phyloP scores from a whole-genome alignment of 2,888 invertebrate species.

The Drosophila tripunctata region DNA sequence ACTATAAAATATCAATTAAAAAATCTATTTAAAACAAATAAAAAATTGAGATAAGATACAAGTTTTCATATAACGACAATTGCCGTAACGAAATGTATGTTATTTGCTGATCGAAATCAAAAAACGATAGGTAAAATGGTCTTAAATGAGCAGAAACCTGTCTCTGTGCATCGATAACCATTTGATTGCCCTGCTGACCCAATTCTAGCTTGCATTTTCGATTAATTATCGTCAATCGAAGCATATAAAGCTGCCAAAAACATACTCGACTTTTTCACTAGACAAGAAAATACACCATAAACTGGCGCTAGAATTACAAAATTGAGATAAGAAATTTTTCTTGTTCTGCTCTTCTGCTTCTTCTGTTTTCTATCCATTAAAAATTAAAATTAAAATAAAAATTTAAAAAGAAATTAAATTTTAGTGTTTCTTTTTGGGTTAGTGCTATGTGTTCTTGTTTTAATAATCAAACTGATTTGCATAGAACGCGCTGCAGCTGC shows the following conservation, averaged over 20 bases:
- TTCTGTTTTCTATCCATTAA: slow-evolving; percentile 9
- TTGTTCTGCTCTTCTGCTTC: neutral
- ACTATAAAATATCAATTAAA: neutral
- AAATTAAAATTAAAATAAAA: slow-evolving; percentile 38
- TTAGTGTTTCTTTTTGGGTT: slow-evolving; percentile 12
- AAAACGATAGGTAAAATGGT: slow-evolving; percentile 4
- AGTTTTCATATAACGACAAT: neutral
- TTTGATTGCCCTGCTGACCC: slow-evolving; percentile 40
- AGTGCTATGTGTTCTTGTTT: slow-evolving; percentile 21
- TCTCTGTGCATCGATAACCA: neutral
- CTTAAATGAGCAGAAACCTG: neutral
- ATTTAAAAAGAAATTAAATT: slow-evolving; percentile 47
- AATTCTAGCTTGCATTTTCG: slow-evolving; percentile 29
- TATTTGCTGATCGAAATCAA: slow-evolving; percentile 3
- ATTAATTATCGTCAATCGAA: slow-evolving; percentile 33
- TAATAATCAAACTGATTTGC: slow-evolving; percentile 60
- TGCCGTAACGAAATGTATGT: slow-evolving; percentile 21
- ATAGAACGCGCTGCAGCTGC: slow-evolving; percentile 39
- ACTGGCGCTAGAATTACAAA: slow-evolving; percentile 36
- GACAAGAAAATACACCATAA: slow-evolving; percentile 5
- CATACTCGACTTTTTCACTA: neutral
- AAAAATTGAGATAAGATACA: neutral
- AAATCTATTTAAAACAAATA: slow-evolving; percentile 1
- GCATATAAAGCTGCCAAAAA: slow-evolving; percentile 46
- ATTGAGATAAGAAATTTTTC: slow-evolving; percentile 2